Percentiles rank a stretch among this genome's conserved stretches.
These are phyloP conservation scores for Eulithis prunata DNA, from an alignment of 2,888 invertebrate species.

Conservation along the genomic window DNA sequence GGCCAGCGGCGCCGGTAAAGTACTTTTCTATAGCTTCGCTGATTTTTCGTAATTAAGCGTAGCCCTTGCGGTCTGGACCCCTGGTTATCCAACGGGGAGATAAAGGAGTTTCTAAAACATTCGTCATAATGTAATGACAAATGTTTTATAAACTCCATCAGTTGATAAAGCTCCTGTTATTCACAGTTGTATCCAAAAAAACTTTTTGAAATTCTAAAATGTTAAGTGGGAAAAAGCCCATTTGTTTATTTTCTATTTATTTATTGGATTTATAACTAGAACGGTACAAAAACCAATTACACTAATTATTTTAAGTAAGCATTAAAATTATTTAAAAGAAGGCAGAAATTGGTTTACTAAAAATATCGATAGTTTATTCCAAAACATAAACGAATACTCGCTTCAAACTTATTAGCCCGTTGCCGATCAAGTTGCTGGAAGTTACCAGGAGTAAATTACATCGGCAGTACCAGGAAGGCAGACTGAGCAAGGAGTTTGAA, in stretches of 20 bases:
- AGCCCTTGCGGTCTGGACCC: constrained; percentile 58
- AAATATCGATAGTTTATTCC: not conserved
- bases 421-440: not conserved
- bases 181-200: too few species aligned
- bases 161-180: too few species aligned
- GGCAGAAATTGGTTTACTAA: too few species aligned
- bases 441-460: constrained; percentile 3
- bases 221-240: too few species aligned
- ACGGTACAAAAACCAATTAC: too few species aligned
- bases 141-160: too few species aligned
- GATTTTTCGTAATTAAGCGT: constrained; percentile 77
- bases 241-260: too few species aligned
- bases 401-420: not conserved
- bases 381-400: not conserved
- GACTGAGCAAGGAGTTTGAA: constrained; percentile 2
- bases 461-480: not conserved
- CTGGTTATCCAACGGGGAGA: constrained; percentile 41
- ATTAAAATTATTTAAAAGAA: too few species aligned
- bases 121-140: too few species aligned
- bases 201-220: too few species aligned
- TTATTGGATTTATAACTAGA: too few species aligned
- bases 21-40: constrained; percentile 79
- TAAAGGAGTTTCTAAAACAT: not conserved
- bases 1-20: constrained; percentile 77
- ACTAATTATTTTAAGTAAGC: too few species aligned